A percentile compares a stretch with the other conserved stretches of the same genome.
phyloP scores from a whole-genome alignment of 92 coral and sea anemone genomes.

The Diadumene lineata region DNA sequence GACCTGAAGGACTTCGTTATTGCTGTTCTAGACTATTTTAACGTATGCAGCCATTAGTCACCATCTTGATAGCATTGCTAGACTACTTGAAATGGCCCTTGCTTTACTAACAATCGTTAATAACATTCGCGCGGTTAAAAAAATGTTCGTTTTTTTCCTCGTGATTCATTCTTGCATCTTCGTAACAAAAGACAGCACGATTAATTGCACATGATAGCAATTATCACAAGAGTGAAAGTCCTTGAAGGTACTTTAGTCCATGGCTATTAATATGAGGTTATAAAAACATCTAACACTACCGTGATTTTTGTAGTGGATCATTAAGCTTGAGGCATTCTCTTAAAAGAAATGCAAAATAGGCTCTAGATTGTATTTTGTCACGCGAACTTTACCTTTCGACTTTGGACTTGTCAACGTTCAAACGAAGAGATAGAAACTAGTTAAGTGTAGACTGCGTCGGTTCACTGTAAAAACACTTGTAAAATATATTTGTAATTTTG shows the following conservation, averaged over 20 bases:
- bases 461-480: too few relatives aligned
- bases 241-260: slow-evolving; percentile 5
- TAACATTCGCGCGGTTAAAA: too few relatives aligned
- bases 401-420: background rate
- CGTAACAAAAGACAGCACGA: slow-evolving; percentile 2
- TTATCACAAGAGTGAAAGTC: background rate
- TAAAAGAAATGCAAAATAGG: background rate
- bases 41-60: too few relatives aligned
- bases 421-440: background rate
- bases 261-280: background rate
- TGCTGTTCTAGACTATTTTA: too few relatives aligned
- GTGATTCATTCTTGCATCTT: background rate
- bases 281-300: background rate
- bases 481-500: too few relatives aligned
- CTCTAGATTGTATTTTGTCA: background rate
- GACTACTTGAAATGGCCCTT: too few relatives aligned
- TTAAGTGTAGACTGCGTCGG: too few relatives aligned
- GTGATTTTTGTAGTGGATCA: slow-evolving; percentile 9
- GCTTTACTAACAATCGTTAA: too few relatives aligned
- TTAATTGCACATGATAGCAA: background rate
- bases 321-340: background rate
- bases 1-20: too few relatives aligned
- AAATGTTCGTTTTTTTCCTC: too few relatives aligned
- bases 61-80: too few relatives aligned
- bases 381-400: slow-evolving; percentile 1